Evolutionary conservation across 2,797 vertebrate genomes (phyloP).

Genomic region (Scyliorhinus canicula): DNA sequence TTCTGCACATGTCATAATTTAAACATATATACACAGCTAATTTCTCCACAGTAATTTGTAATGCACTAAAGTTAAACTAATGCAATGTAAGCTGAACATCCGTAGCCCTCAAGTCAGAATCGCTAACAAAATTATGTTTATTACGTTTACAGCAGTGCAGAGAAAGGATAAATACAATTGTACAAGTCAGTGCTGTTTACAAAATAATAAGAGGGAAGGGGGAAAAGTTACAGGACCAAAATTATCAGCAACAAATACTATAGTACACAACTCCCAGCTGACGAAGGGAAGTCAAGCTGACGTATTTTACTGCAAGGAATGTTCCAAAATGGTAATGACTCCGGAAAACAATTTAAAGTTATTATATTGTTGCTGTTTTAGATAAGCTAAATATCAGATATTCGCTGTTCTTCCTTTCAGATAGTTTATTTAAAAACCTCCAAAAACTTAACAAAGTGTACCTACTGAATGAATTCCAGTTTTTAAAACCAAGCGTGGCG

Average conservation of each 20-base stretch:
- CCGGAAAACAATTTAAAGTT: background rate
- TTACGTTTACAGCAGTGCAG: background rate
- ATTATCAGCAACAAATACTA: background rate
- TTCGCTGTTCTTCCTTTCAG: background rate
- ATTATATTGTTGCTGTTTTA: background rate
- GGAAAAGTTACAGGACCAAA: background rate
- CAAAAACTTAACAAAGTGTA: background rate
- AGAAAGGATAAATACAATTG: background rate
- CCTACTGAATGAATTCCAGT: background rate
- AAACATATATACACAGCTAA: background rate
- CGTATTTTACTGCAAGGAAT: background rate
- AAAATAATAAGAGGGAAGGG: background rate
- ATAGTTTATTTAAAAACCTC: background rate
- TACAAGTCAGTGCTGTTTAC: background rate
- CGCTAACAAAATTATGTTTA: background rate
- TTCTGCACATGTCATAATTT: background rate
- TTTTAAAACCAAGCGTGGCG: background rate
- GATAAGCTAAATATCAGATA: background rate
- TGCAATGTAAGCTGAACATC: background rate
- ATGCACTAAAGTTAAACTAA: background rate
- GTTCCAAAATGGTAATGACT: constrained; percentile 12
- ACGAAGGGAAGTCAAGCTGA: background rate
- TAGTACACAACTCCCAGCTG: too few relatives aligned
- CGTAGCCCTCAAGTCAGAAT: background rate
- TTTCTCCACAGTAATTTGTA: background rate